A percentile compares a stretch with the other conserved stretches of the same genome.
Conservation (phyloP, 2,113 vertebrate species). For the Bombycilla garrulus region DNA sequence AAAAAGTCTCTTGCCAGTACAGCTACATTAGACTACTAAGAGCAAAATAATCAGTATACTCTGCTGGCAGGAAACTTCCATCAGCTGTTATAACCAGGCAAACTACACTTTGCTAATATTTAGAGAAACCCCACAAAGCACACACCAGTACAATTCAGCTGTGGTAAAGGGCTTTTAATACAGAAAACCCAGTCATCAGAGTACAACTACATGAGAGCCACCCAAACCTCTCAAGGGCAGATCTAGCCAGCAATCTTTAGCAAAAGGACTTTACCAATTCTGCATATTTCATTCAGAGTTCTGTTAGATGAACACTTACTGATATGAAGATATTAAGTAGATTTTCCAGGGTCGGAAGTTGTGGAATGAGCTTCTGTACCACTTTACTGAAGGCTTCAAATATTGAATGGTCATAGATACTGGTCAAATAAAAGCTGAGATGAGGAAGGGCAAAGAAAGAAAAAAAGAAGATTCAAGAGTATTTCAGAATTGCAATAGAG, state of each 20-base stretch:
- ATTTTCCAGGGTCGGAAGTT: constrained; percentile 97
- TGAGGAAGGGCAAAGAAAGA: background rate
- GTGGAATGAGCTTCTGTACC: constrained; percentile 98
- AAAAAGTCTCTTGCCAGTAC: background rate
- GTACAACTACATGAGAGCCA: background rate
- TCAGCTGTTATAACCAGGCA: background rate
- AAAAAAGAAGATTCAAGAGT: background rate
- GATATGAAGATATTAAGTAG: constrained; percentile 99
- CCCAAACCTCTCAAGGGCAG: background rate
- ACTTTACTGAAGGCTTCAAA: constrained; percentile 99
- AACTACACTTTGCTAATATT: background rate
- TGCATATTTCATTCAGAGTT: background rate
- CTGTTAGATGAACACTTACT: constrained; percentile 76
- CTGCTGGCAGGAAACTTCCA: background rate
- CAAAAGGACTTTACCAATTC: background rate
- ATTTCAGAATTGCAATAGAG: background rate
- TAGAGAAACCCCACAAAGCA: background rate
- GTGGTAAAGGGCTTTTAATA: background rate
- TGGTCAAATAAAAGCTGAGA: constrained; percentile 97
- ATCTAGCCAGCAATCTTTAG: background rate
- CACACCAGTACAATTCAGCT: background rate
- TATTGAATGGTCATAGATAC: constrained; percentile 99
- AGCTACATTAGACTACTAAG: background rate
- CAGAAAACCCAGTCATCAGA: background rate
- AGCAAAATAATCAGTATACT: background rate